A percentile compares a stretch with the other conserved stretches of the same genome.
Evolutionary conservation across 2,113 vertebrate species (phyloP).

Genomic region (Aegithalos caudatus): DNA sequence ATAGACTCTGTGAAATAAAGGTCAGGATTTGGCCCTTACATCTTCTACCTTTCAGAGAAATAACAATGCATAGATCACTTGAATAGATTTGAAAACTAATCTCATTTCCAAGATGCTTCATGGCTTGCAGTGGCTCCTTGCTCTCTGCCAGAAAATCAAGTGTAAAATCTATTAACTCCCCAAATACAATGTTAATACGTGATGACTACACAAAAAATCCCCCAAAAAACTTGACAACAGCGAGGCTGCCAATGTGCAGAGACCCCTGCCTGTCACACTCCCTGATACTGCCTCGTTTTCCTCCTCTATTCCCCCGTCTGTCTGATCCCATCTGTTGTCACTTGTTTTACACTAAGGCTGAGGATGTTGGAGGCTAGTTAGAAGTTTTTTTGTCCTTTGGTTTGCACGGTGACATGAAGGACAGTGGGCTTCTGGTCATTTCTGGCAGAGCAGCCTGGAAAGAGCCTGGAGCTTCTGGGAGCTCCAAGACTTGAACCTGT

Average conservation of each 20-base stretch:
- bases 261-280: slow-evolving; percentile 15
- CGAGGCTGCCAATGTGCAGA: neutral
- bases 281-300: neutral
- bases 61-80: neutral
- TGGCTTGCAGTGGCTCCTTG: neutral
- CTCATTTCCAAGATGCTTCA: neutral
- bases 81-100: slow-evolving; percentile 1
- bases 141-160: neutral
- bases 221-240: neutral
- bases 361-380: neutral
- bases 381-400: neutral
- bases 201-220: neutral
- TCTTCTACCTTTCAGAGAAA: neutral
- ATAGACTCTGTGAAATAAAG: neutral
- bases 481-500: neutral
- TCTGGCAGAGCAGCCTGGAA: neutral
- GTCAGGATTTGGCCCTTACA: neutral
- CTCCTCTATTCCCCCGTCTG: slow-evolving; percentile 27
- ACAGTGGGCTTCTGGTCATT: neutral
- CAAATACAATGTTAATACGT: neutral
- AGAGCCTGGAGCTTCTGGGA: neutral
- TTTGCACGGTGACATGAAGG: neutral
- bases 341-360: neutral
- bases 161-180: slow-evolving; percentile 4
- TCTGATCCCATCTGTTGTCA: slow-evolving; percentile 48